A percentile compares a stretch with the other conserved stretches of the same genome.
These are phyloP conservation scores for Stegodyphus dumicola DNA, from an alignment of 1,140 invertebrate species.

Conservation along the genomic window DNA sequence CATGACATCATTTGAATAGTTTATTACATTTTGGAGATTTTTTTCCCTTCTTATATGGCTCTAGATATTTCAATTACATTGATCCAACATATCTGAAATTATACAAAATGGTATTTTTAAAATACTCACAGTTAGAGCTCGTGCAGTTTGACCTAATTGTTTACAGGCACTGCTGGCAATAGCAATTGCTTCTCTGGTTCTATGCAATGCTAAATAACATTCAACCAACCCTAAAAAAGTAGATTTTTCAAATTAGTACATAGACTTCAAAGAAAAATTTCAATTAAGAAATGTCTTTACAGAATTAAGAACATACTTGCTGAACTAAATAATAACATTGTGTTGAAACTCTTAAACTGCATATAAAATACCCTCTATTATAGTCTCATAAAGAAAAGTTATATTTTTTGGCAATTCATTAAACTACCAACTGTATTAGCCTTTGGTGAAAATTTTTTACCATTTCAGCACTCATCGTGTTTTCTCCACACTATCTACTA, in stretches of 20 bases:
- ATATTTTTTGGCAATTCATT: too few relatives aligned
- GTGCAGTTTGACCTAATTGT: slow-evolving; percentile 76
- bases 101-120: not conserved
- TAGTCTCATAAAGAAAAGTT: too few relatives aligned
- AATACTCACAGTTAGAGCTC: slow-evolving; percentile 76
- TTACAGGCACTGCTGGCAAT: slow-evolving; percentile 78
- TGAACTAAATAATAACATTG: too few relatives aligned
- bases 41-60: not conserved
- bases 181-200: slow-evolving; percentile 77
- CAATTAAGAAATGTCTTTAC: too few relatives aligned
- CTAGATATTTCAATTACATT: not conserved
- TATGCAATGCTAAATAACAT: slow-evolving; percentile 76
- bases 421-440: too few relatives aligned
- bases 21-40: not conserved
- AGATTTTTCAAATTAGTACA: not conserved
- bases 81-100: not conserved
- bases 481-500: too few relatives aligned
- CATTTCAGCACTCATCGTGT: too few relatives aligned
- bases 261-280: too few relatives aligned
- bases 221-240: slow-evolving; percentile 75
- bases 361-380: too few relatives aligned
- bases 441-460: too few relatives aligned
- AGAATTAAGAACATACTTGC: too few relatives aligned
- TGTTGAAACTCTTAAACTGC: too few relatives aligned
- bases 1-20: not conserved